Conservation (phyloP, 1,140 invertebrate genomes). For the Stegodyphus dumicola region DNA sequence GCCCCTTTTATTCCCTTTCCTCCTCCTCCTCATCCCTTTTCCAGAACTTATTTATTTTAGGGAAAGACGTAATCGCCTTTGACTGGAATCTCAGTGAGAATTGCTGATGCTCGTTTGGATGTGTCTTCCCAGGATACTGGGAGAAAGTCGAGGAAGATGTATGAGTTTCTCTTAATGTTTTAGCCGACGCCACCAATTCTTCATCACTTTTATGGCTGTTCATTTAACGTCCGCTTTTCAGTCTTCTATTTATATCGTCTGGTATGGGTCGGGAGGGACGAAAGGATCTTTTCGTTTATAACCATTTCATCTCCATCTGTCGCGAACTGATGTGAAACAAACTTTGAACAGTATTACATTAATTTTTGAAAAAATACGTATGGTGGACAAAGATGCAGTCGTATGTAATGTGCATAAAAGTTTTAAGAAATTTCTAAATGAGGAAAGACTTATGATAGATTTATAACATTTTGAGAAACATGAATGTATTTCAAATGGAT, state of each 20-base stretch:
- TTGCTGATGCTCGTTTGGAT: slow-evolving; percentile 18
- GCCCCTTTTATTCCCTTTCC: slow-evolving; percentile 4
- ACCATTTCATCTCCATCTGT: too few species aligned
- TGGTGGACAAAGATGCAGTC: too few species aligned
- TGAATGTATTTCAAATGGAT: too few species aligned
- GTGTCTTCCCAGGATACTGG: neutral
- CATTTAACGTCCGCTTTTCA: slow-evolving; percentile 21
- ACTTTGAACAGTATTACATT: too few species aligned
- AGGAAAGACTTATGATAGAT: too few species aligned
- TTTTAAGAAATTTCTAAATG: too few species aligned
- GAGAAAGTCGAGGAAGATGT: slow-evolving; percentile 2
- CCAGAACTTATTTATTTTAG: slow-evolving; percentile 54
- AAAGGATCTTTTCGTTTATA: too few species aligned
- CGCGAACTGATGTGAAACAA: too few species aligned
- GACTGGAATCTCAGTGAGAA: slow-evolving; percentile 39
- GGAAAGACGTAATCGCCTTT: slow-evolving; percentile 47
- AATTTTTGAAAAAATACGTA: too few species aligned
- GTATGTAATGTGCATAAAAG: too few species aligned
- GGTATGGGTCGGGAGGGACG: neutral
- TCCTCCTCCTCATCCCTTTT: neutral
- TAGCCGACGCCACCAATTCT: slow-evolving; percentile 21
- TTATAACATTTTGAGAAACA: too few species aligned
- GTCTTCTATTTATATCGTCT: slow-evolving; percentile 42
- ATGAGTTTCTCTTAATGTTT: slow-evolving; percentile 29
- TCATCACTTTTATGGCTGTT: slow-evolving; percentile 54